Evolutionary conservation across 92 coral and sea anemone species (phyloP), one percentile per base, ranked within the genome.

Genomic region (Scolanthus callimorphus): DNA sequence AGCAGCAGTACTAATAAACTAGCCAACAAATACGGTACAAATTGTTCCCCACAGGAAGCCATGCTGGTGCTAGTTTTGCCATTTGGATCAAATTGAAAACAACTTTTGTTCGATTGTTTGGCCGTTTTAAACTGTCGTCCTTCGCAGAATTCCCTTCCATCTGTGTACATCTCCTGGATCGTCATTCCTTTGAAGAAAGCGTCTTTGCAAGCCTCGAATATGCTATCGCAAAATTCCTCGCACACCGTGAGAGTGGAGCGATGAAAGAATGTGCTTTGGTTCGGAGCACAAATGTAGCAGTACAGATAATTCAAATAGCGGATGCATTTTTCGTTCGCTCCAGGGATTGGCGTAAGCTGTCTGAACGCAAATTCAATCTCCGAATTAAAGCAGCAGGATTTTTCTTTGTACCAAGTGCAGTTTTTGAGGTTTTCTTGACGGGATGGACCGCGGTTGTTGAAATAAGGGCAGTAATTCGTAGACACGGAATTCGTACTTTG

Each of bases 271-370:
- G 82, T 70, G 71, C 84, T 90, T 70, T 94, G 99, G 62, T 89
- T 67, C 38, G 99, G 99, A 9, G 96, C 99, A 64, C 99, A 94
- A 24, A 94, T 83, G 65, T 84, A 94, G 66, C 99, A 94, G 63
- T 89, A 89, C 39, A 94, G 53, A 47, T 88, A 94, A 60, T 81
- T 89, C 44, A 84, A 75, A 38, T 94, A 49, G 27, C 38, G 55
- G 4, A 29, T 26, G 26, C 99, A 94, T 15, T 76, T 65, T 22
- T 65, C 67, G 59, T 69, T 80, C 15, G 99, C 90, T 11, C 71
- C 80, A 2, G 67, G 76, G 8, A 94, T 67, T 1, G 99, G 85
- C 3, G 85, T 80, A 41, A 94, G 61, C 23, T 75, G 74, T 1
- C 71, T 50, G 62, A 94, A 89, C 19, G 90, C 83, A 56, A 68